Evolutionary conservation across 2,797 vertebrate species (phyloP).

Genomic region (Halcyon smyrnensis): DNA sequence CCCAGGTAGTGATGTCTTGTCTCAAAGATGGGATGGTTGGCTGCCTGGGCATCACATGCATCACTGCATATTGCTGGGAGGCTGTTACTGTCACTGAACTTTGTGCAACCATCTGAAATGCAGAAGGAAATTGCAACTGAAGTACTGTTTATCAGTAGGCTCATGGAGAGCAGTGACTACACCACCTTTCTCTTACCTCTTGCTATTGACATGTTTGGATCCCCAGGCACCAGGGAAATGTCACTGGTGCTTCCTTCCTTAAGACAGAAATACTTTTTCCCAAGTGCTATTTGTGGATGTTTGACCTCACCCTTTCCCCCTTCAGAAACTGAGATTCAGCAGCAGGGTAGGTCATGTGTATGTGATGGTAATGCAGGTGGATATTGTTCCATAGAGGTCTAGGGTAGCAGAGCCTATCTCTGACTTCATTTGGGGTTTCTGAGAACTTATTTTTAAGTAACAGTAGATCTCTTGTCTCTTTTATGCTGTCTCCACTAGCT

Average conservation of each 20-base stretch:
- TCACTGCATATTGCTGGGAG: not conserved
- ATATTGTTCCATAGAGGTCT: accelerated
- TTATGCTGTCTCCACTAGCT: not conserved
- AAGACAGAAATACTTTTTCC: not conserved
- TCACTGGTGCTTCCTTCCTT: not conserved
- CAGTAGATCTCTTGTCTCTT: not conserved
- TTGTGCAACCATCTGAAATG: not conserved
- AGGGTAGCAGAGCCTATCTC: not conserved
- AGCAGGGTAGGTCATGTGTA: not conserved
- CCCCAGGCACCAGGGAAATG: not conserved
- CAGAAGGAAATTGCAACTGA: not conserved
- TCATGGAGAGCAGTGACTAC: not conserved
- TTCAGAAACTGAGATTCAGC: not conserved
- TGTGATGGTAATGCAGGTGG: not conserved
- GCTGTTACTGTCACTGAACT: not conserved
- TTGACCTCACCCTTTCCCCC: not conserved
- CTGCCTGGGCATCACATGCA: not conserved
- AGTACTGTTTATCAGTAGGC: not conserved
- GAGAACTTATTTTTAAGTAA: not conserved
- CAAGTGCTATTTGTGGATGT: not conserved
- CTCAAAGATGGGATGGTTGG: not conserved
- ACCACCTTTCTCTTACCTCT: not conserved
- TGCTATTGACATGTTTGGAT: not conserved
- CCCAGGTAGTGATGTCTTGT: not conserved
- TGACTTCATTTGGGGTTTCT: not conserved